Base-by-base conservation (phyloP, 2,113 vertebrate species). In the Toxotes chatareus region DNA sequence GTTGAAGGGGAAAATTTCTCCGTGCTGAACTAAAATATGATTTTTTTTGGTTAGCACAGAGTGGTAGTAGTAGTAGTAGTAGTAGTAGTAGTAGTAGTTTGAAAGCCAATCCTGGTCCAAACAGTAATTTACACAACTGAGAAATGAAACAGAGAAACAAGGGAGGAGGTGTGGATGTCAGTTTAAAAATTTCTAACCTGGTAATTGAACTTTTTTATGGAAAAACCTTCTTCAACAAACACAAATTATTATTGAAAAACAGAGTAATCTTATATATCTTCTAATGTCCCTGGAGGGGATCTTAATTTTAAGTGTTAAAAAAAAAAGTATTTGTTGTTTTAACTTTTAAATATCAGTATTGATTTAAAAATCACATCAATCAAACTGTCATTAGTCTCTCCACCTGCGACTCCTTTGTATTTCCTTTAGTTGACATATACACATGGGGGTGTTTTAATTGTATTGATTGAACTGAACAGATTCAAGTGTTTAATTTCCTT, bases 401-500 rank as follows among this genome's bases (percentile, higher is more conserved):
- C 7, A 42, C 59, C 36, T 51, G 34, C 14, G 17, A 11, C 8
- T 42, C 21, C 13, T 14, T 19, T 10, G 49, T 42, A 64, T 59
- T 36, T 19, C 31, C 23, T 62, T 57, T 9, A 71, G 47, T n/a
- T 61, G 67, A 67, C 65, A 34, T 38, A 57, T 69, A 66, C 62
- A 63, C 60, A 60, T 32, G 31, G n/a, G 40, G 51, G 12, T 59
- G 36, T 70, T 72, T 60, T 49, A 57, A 56, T 56, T 40, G 34
- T 61, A 75, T 68, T 63, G 73, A 70, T 49, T 44, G 13, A 36
- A 76, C 3, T 47, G 42, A 57, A 21, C 12, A 40, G 40, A 71
- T 68, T 55, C 27, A 76, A 65, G 36, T 36, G 63, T 66, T 77
- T 76, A 46, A 23, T 47, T 56, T 16, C 42, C 9, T 66, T 46